Conservation (phyloP, 2,797 vertebrate genomes). For the Eulemur rubriventer region DNA sequence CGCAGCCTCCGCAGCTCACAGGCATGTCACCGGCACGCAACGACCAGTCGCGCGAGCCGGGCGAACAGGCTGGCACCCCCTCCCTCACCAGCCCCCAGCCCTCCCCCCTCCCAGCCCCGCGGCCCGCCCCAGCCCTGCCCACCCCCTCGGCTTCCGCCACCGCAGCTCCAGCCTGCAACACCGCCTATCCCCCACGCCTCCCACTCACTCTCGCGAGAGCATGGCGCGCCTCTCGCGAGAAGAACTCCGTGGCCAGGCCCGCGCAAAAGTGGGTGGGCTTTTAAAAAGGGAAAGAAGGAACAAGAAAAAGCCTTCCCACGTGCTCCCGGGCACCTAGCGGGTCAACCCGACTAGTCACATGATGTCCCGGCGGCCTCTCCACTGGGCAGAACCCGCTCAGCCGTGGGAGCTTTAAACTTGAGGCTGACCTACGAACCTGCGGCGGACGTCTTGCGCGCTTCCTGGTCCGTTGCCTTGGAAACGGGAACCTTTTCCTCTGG, state of each 20-base stretch:
- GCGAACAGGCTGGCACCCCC: background rate
- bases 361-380: background rate
- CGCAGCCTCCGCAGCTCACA: conserved; percentile 57
- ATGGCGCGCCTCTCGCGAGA: conserved; percentile 60
- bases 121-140: conserved; percentile 45
- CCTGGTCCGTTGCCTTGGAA: conserved; percentile 72
- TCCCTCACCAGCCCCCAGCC: conserved; percentile 12
- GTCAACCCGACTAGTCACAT: background rate
- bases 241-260: conserved; percentile 14
- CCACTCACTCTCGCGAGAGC: conserved; percentile 75
- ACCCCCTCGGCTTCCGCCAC: conserved; percentile 55
- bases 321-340: background rate
- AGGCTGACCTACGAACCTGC: conserved; percentile 71
- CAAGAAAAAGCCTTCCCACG: conserved; percentile 53
- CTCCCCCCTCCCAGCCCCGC: conserved; percentile 45
- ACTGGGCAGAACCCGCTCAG: conserved; percentile 35
- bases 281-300: background rate
- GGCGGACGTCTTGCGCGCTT: conserved; percentile 62
- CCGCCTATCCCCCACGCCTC: conserved; percentile 56
- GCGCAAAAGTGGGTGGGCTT: conserved; percentile 67
- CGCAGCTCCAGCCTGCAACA: background rate
- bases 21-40: conserved; percentile 57
- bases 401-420: conserved; percentile 61
- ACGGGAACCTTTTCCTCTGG: conserved; percentile 62
- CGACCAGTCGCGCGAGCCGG: background rate